These are phyloP conservation scores for Turnix velox DNA, from an alignment of 2,113 vertebrate species.

Conservation along the genomic window DNA sequence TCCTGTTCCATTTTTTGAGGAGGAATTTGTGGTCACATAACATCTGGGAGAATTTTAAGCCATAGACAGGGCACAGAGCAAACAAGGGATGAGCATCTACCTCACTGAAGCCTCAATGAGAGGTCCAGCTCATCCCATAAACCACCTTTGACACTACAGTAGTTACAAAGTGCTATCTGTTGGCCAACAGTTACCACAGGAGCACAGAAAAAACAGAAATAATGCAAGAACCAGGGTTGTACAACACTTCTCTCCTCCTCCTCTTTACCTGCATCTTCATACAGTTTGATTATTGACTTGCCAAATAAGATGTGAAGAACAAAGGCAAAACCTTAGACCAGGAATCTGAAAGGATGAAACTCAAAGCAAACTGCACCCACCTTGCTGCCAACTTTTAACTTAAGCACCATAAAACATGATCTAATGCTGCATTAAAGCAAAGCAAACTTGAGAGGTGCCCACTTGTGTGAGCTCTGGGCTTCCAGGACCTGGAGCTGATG, in stretches of 20 bases:
- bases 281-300: not conserved
- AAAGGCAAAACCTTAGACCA: not conserved
- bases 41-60: not conserved
- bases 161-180: not conserved
- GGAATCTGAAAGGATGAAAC: not conserved
- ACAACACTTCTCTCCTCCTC: not conserved
- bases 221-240: not conserved
- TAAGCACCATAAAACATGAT: not conserved
- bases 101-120: not conserved
- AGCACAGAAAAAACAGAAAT: not conserved
- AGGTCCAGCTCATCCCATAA: not conserved
- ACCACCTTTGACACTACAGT: not conserved
- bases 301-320: not conserved
- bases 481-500: not conserved
- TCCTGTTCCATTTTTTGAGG: conserved; percentile 1
- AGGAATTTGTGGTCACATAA: not conserved
- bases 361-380: not conserved
- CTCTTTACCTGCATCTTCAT: not conserved
- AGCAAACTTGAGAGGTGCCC: not conserved
- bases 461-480: not conserved
- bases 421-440: not conserved
- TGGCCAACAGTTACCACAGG: not conserved
- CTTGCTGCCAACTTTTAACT: not conserved
- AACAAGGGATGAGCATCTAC: not conserved
- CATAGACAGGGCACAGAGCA: not conserved